phyloP scores from a whole-genome alignment of 2,888 invertebrate genomes.

The Zygogramma bicolorata region DNA sequence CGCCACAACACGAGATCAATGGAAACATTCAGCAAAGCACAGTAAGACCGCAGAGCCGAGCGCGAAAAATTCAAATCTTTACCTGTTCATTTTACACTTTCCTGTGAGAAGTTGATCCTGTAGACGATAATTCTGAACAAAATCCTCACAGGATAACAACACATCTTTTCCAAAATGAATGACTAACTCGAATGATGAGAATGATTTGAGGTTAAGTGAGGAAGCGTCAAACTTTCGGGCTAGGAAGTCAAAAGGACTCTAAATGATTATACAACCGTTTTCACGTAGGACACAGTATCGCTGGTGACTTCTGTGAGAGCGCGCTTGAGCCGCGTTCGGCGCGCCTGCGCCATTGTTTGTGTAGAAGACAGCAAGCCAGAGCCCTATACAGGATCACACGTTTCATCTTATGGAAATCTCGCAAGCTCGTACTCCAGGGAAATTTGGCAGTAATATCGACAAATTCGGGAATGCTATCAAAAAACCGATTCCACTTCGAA shows the following conservation, averaged over 20 bases:
- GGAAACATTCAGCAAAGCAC: not conserved
- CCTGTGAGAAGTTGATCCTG: slow-evolving; percentile 15
- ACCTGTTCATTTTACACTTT: slow-evolving; percentile 27
- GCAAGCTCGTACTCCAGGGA: slow-evolving; percentile 6
- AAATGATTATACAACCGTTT: slow-evolving; percentile 76
- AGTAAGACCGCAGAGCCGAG: not conserved
- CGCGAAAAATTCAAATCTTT: slow-evolving; percentile 24
- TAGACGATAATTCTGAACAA: slow-evolving; percentile 6
- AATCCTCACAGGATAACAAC: slow-evolving; percentile 20
- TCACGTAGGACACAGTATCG: slow-evolving; percentile 89
- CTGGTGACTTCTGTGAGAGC: slow-evolving; percentile 92
- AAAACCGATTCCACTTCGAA: not conserved
- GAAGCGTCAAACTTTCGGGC: slow-evolving; percentile 54
- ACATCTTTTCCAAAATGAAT: slow-evolving; percentile 21
- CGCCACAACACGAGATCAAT: not conserved
- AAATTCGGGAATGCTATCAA: not conserved
- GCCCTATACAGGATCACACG: slow-evolving; percentile 61
- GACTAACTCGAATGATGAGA: slow-evolving; percentile 19
- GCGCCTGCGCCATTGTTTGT: slow-evolving; percentile 90
- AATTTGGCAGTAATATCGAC: not conserved
- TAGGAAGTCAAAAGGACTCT: slow-evolving; percentile 58
- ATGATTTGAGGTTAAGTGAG: slow-evolving; percentile 57
- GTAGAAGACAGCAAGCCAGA: slow-evolving; percentile 92
- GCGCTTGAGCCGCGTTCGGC: slow-evolving; percentile 86
- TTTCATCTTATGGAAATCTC: slow-evolving; percentile 32